Conservation (phyloP, 2,888 invertebrate genomes). For the Aspidiotus destructor region DNA sequence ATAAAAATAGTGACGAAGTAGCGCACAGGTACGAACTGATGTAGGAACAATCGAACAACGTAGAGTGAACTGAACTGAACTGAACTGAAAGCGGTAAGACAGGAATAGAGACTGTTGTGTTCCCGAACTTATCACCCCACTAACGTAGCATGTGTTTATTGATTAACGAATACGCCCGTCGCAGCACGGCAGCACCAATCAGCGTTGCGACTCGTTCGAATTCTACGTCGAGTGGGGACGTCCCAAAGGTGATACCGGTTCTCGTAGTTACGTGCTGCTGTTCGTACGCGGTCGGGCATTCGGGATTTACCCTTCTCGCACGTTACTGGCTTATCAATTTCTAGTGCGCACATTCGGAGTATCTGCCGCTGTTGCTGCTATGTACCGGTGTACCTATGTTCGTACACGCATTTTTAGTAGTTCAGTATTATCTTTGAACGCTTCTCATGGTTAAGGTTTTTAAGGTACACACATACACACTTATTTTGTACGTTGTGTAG, state of each 20-base stretch:
- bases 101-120: not conserved
- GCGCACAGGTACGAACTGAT: too few relatives aligned
- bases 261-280: conserved; percentile 4
- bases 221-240: conserved; percentile 3
- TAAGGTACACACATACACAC: not conserved
- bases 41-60: too few relatives aligned
- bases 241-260: conserved; percentile 16
- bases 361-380: too few relatives aligned
- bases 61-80: too few relatives aligned
- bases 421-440: not conserved
- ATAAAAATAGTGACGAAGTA: too few relatives aligned
- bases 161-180: conserved; percentile 21
- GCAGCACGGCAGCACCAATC: conserved; percentile 5
- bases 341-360: too few relatives aligned
- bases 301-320: conserved; percentile 2
- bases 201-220: not conserved
- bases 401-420: not conserved
- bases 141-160: conserved; percentile 22
- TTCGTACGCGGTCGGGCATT: not conserved
- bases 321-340: not conserved
- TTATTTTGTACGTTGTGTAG: too few relatives aligned
- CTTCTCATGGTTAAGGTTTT: not conserved
- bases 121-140: conserved; percentile 11
- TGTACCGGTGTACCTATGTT: too few relatives aligned
- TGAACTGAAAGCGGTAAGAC: too few relatives aligned